A percentile compares a stretch with the other conserved stretches of the same genome.
phyloP scores from a whole-genome alignment of 2,797 vertebrate species.

The Coluber constrictor region DNA sequence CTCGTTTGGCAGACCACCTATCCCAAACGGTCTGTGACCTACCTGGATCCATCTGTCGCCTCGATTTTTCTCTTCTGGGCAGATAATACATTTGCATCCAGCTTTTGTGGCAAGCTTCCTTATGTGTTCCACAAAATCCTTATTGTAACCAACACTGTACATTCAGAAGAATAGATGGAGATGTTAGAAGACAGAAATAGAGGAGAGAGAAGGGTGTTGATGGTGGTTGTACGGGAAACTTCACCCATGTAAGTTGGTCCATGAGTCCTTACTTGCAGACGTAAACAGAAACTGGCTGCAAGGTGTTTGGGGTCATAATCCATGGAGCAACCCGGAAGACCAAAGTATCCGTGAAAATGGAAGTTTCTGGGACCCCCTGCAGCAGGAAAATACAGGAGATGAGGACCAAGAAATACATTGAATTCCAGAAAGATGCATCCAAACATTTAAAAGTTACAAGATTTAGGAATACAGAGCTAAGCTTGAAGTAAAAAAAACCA shows the following conservation, averaged over 20 bases:
- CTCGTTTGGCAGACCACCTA: neutral
- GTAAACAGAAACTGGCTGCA: conserved; percentile 79
- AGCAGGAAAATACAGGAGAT: fast-evolving
- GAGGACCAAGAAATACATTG: neutral
- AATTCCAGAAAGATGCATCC: neutral
- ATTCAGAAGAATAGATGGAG: fast-evolving
- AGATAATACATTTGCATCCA: conserved; percentile 75
- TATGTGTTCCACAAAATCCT: conserved; percentile 74
- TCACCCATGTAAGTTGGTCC: neutral
- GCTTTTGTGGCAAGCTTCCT: conserved; percentile 60
- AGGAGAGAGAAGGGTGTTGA: neutral
- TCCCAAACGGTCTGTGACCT: neutral
- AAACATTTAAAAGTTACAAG: neutral
- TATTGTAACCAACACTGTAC: conserved; percentile 65
- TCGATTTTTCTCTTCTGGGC: conserved; percentile 69
- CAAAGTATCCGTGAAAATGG: conserved; percentile 85
- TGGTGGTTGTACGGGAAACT: neutral
- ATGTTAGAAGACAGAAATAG: neutral
- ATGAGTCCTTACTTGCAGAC: conserved; percentile 77
- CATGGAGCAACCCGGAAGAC: conserved; percentile 85
- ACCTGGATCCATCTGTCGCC: conserved; percentile 90
- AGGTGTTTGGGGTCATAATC: conserved; percentile 93
- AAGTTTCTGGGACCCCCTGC: conserved; percentile 75
- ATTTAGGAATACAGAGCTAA: neutral
- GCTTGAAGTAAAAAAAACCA: neutral